A percentile compares a stretch with the other conserved stretches of the same genome.
Conservation (phyloP, 2,888 invertebrate genomes). For the Periphyllus acericola region DNA sequence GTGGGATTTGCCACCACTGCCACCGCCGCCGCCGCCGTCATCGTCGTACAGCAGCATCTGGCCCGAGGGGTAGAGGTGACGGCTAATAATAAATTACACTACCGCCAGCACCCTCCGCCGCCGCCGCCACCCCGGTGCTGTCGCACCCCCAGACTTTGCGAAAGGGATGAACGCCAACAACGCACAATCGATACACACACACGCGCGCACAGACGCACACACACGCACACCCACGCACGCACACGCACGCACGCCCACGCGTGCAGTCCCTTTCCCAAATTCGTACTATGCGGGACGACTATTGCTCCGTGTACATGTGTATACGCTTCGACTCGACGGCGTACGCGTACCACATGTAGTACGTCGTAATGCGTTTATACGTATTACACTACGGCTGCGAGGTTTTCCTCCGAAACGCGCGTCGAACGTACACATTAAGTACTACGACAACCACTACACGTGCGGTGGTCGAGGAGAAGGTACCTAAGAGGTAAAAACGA, state of each 20-base stretch:
- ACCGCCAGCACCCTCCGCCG: background rate
- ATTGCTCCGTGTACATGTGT: too few relatives aligned
- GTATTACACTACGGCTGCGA: too few relatives aligned
- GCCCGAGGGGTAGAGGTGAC: conserved; percentile 57
- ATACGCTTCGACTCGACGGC: too few relatives aligned
- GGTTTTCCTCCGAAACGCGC: too few relatives aligned
- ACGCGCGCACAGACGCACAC: background rate
- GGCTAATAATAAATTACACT: conserved; percentile 60
- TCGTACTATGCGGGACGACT: background rate
- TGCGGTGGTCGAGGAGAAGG: too few relatives aligned
- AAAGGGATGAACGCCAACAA: conserved; percentile 59
- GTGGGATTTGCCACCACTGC: background rate
- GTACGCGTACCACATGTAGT: too few relatives aligned
- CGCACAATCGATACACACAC: conserved; percentile 56
- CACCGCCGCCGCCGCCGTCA: background rate
- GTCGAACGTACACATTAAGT: too few relatives aligned
- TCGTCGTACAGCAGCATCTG: conserved; percentile 35
- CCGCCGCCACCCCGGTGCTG: background rate
- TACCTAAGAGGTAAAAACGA: too few relatives aligned
- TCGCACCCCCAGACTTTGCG: background rate
- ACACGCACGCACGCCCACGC: background rate
- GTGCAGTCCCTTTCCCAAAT: conserved; percentile 11
- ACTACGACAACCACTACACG: too few relatives aligned
- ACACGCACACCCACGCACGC: background rate
- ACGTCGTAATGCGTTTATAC: too few relatives aligned